Base-by-base conservation (phyloP, 2,113 vertebrate species). In the Trichomycterus rosablanca region DNA sequence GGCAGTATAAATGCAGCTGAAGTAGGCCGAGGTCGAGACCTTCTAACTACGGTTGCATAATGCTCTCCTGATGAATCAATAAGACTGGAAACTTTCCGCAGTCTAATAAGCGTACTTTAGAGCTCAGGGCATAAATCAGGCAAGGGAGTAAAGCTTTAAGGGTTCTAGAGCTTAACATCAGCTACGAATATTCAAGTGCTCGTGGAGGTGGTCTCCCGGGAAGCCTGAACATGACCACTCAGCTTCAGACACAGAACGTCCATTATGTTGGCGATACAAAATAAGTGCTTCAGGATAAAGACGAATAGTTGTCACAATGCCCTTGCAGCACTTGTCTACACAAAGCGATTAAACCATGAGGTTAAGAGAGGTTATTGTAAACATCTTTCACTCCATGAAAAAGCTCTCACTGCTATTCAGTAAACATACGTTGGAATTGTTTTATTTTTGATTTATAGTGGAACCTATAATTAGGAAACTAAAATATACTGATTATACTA, bases 11-110 rank as follows among this genome's bases (percentile, higher is more conserved):
- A 63, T 3, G 22, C 53, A 48, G 24, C 14, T 28, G 54, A 52
- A 46, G 54, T 11, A 60, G 42, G 19, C 19, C 18, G 34, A 59
- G 62, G 63, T 71, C 68, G 56, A 60, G 37, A 66, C 44, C 50
- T 60, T 34, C 19, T 18, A 34, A 35, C 50, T 51, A 43, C 24
- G 18, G 15, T 35, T 18, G 58, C 42, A 28, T 43, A 66, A 46
- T 56, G 57, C 39, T 63, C 42, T 62, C 59, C 39, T 52, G 52
- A 71, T 55, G 55, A 57, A 71, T 71, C 63, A 58, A 67, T 66
- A 55, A 1, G 30, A 53, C 59, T 67, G 53, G 59, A 67, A 46
- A 59, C 30, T 35, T 59, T 67, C 54, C 70, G 63, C 46, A 28
- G 32, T 34, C 58, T 51, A 62, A 35, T 32, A 57, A 44, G 50